Evolutionary conservation across 2,888 invertebrate genomes (phyloP).

Genomic region (Agelastica alni): DNA sequence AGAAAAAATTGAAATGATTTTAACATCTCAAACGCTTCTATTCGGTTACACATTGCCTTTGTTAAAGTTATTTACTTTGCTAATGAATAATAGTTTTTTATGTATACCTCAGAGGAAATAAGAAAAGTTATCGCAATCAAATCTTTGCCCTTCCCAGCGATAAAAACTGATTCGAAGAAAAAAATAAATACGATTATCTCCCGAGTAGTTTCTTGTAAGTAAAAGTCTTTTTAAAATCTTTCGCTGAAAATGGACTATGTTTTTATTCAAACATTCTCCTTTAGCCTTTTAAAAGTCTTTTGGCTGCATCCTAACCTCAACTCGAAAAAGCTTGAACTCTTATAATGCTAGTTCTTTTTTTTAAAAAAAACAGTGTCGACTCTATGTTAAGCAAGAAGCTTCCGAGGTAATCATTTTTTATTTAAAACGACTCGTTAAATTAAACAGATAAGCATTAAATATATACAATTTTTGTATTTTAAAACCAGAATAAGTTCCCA

Average conservation of each 20-base stretch:
- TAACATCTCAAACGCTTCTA: no score
- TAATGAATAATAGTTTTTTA: background rate
- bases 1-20: no score
- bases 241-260: background rate
- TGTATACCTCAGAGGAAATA: background rate
- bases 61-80: no score
- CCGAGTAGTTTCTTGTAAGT: slow-evolving; percentile 3
- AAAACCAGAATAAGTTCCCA: background rate
- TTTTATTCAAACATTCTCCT: slow-evolving; percentile 6
- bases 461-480: background rate
- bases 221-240: slow-evolving; percentile 8
- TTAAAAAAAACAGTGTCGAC: background rate
- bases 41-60: no score
- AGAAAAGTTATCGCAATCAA: background rate
- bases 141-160: background rate
- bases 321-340: background rate
- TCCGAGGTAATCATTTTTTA: background rate
- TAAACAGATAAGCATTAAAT: no score
- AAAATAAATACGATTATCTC: background rate
- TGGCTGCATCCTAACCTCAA: background rate
- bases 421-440: no score
- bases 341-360: background rate
- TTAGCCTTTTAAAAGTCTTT: slow-evolving; percentile 2
- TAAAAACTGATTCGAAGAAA: background rate
- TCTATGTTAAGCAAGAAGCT: background rate